These are phyloP conservation scores for Burhinus oedicnemus DNA, from an alignment of 2,113 vertebrate species.

Conservation along the genomic window DNA sequence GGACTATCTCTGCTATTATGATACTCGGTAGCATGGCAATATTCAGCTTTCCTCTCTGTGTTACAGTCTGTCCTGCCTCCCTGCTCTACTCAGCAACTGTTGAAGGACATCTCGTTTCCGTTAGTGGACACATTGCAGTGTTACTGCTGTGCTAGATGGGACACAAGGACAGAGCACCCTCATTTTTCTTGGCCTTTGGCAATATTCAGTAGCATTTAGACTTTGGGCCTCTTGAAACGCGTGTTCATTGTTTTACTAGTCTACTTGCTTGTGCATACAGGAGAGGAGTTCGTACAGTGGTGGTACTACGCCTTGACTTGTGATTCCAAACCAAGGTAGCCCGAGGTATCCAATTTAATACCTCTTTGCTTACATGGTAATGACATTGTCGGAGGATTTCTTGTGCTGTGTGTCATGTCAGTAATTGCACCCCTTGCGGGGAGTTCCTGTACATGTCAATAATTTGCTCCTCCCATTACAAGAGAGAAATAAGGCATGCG, in stretches of 20 bases:
- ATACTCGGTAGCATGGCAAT: background rate
- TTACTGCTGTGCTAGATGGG: background rate
- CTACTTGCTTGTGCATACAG: constrained; percentile 57
- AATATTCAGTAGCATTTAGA: background rate
- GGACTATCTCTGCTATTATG: background rate
- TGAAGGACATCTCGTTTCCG: background rate
- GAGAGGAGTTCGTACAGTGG: constrained; percentile 37
- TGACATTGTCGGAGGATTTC: constrained; percentile 5
- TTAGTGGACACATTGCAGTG: background rate
- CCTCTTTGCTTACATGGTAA: constrained; percentile 39
- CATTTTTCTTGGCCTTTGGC: background rate
- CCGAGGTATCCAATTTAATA: constrained; percentile 15
- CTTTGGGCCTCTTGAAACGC: background rate
- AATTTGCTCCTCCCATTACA: constrained; percentile 46
- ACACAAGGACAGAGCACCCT: background rate
- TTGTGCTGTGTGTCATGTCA: constrained; percentile 50
- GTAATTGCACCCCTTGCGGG: constrained; percentile 21
- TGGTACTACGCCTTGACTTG: constrained; percentile 51
- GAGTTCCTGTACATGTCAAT: constrained; percentile 12
- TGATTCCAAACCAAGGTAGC: constrained; percentile 56
- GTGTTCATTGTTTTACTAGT: constrained; percentile 5
- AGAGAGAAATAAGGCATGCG: constrained; percentile 59
- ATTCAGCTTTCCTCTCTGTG: background rate
- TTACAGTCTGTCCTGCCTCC: background rate
- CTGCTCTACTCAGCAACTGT: background rate